Evolutionary conservation across 2,888 invertebrate species (phyloP).

Genomic region (Drosophila prolongata): DNA sequence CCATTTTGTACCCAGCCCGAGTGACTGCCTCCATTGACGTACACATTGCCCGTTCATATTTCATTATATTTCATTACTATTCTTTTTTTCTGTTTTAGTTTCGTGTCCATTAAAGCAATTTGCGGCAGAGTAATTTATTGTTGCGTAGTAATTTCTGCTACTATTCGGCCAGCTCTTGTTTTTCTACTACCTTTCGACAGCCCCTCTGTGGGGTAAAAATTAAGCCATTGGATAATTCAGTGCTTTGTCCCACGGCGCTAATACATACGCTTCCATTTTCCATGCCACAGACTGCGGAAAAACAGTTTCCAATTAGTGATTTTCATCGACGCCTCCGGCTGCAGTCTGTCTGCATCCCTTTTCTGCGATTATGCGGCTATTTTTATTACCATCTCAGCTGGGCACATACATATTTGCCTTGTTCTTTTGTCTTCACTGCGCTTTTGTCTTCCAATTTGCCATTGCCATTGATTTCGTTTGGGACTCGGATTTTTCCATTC

Average conservation of each 20-base stretch:
- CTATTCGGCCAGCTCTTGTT: conserved; percentile 29
- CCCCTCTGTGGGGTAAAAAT: conserved; percentile 52
- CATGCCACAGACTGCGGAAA: conserved; percentile 27
- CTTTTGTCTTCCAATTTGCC: conserved; percentile 51
- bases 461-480: conserved; percentile 58
- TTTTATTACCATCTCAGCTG: conserved; percentile 58
- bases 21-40: conserved; percentile 58
- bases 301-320: conserved; percentile 67
- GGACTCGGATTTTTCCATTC: neutral
- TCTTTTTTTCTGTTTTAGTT: conserved; percentile 30
- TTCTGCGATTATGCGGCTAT: conserved; percentile 56
- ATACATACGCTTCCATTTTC: conserved; percentile 31
- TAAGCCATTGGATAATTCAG: conserved; percentile 60
- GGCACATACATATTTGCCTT: conserved; percentile 21
- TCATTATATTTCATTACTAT: conserved; percentile 46
- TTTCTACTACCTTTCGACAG: conserved; percentile 6
- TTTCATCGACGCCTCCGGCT: conserved; percentile 38
- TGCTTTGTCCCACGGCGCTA: conserved; percentile 39
- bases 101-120: conserved; percentile 63
- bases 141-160: conserved; percentile 29
- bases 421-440: conserved; percentile 21
- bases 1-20: conserved; percentile 14
- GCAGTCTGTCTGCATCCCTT: conserved; percentile 26
- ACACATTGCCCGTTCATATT: conserved; percentile 51
- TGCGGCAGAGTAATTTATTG: conserved; percentile 34